phyloP scores from a whole-genome alignment of 2,888 invertebrate genomes.

The Lapara coniferarum region DNA sequence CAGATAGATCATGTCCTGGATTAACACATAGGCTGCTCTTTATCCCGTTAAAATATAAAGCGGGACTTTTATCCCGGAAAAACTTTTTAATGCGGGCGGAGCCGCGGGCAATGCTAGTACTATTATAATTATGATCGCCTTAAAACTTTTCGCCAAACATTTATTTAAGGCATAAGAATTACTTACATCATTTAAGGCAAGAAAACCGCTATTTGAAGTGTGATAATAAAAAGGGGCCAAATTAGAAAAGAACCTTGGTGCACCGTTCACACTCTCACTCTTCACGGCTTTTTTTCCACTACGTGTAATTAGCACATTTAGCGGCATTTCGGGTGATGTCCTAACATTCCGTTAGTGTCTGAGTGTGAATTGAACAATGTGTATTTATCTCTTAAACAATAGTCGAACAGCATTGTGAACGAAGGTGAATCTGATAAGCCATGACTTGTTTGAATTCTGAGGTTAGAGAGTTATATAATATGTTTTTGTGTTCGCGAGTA shows the following conservation, averaged over 20 bases:
- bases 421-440: constrained; percentile 53
- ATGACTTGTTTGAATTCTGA: constrained; percentile 48
- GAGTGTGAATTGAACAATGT: constrained; percentile 58
- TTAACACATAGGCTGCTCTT: too few relatives aligned
- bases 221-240: constrained; percentile 23
- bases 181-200: background rate
- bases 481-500: constrained; percentile 21
- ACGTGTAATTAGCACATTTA: constrained; percentile 48
- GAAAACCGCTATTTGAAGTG: background rate
- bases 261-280: constrained; percentile 12
- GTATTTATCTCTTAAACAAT: constrained; percentile 54
- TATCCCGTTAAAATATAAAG: too few relatives aligned
- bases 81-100: too few relatives aligned
- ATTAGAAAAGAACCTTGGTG: constrained; percentile 17
- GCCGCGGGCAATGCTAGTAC: too few relatives aligned
- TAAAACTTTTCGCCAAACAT: background rate
- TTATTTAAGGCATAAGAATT: background rate
- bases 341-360: constrained; percentile 46
- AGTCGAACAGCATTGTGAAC: constrained; percentile 43
- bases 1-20: too few relatives aligned
- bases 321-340: constrained; percentile 40
- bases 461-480: constrained; percentile 49
- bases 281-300: constrained; percentile 32
- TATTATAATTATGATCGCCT: too few relatives aligned
- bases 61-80: too few relatives aligned